phyloP scores from a whole-genome alignment of 1,140 invertebrate genomes.

The Dendrolimus punctatus region DNA sequence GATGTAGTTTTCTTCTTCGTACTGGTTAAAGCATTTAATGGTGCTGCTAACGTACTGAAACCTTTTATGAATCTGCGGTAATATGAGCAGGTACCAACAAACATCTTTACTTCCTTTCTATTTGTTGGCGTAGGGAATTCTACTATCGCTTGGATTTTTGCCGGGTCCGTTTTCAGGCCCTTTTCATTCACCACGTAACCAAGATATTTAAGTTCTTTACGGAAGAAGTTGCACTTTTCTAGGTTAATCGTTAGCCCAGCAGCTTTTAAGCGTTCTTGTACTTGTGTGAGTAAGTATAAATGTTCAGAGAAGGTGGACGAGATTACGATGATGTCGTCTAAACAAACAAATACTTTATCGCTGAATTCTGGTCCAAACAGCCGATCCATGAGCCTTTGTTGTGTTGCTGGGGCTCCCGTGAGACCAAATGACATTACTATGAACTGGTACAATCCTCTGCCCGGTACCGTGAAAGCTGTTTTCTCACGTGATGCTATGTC shows the following conservation, averaged over 20 bases:
- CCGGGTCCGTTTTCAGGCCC: constrained; percentile 47
- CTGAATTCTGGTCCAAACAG: constrained; percentile 22
- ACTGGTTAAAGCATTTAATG: constrained; percentile 45
- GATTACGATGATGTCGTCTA: constrained; percentile 46
- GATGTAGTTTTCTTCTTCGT: constrained; percentile 23
- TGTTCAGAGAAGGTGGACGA: constrained; percentile 30
- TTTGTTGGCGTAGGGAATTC: constrained; percentile 47
- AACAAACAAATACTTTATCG: constrained; percentile 23
- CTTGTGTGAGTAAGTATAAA: constrained; percentile 19
- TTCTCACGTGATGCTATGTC: constrained; percentile 22
- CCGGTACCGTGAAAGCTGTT: constrained; percentile 34
- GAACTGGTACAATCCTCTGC: constrained; percentile 32
- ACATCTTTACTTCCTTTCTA: constrained; percentile 39
- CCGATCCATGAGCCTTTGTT: constrained; percentile 29
- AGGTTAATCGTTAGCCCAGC: constrained; percentile 31
- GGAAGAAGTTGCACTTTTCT: constrained; percentile 23
- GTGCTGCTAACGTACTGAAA: constrained; percentile 36
- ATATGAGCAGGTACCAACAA: constrained; percentile 50
- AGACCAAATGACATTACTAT: constrained; percentile 19
- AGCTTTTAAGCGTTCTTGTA: constrained; percentile 23
- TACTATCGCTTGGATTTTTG: constrained; percentile 52
- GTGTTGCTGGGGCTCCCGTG: constrained; percentile 19
- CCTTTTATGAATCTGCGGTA: constrained; percentile 60
- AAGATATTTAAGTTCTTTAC: constrained; percentile 27
- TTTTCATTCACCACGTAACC: constrained; percentile 35